Percentiles rank a stretch among this genome's conserved stretches.
Conservation (phyloP, 1,140 invertebrate genomes). For the Macrobrachium nipponense region DNA sequence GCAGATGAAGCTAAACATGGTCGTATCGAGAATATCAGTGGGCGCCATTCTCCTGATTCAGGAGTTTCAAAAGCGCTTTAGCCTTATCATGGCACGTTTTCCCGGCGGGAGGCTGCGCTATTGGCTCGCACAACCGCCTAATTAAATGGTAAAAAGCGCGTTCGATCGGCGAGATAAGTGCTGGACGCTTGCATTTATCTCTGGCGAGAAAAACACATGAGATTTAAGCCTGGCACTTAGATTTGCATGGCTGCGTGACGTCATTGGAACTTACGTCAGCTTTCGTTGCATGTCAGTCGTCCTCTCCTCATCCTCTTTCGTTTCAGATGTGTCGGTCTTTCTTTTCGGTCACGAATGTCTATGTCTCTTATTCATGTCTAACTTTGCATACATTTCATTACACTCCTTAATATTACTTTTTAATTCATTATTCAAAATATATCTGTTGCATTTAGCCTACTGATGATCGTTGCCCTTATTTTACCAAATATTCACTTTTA, state of each 20-base stretch:
- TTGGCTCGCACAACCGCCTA: slow-evolving; percentile 15
- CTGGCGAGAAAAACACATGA: not conserved
- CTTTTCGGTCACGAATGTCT: no score
- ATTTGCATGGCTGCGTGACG: no score
- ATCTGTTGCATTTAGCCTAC: no score
- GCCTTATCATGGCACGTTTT: slow-evolving; percentile 34
- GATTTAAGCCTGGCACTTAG: not conserved
- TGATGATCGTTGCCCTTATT: no score
- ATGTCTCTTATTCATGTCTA: no score
- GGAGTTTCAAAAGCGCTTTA: slow-evolving; percentile 19
- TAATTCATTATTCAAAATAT: no score
- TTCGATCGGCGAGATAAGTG: slow-evolving; percentile 17
- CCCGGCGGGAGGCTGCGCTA: not conserved
- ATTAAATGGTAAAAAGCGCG: slow-evolving; percentile 22
- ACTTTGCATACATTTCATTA: no score
- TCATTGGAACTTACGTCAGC: no score
- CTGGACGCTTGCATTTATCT: not conserved
- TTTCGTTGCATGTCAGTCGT: not conserved
- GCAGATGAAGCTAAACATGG: not conserved
- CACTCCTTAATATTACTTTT: no score
- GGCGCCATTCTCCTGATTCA: not conserved
- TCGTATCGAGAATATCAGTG: not conserved
- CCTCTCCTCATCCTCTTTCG: no score
- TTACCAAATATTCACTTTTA: no score
- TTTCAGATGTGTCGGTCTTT: no score